A percentile compares a stretch with the other conserved stretches of the same genome.
phyloP scores from a whole-genome alignment of 2,888 invertebrate species.

The Diadromus collaris region DNA sequence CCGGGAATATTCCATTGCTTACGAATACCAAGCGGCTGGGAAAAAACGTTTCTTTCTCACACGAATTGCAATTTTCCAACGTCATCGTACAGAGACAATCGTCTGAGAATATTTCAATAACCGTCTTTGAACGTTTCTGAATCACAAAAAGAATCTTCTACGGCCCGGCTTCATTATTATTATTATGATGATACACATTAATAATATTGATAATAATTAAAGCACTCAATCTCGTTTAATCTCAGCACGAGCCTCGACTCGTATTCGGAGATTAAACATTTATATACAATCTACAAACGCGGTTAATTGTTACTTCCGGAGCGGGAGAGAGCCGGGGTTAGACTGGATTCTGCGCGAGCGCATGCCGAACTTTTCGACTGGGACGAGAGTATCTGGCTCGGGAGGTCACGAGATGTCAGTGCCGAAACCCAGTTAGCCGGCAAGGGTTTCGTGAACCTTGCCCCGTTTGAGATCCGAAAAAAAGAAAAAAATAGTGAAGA shows the following conservation, averaged over 20 bases:
- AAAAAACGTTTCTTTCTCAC: neutral
- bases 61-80: neutral
- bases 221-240: neutral
- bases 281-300: neutral
- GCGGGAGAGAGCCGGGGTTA: neutral
- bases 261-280: neutral
- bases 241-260: neutral
- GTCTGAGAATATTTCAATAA: neutral
- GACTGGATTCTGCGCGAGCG: slow-evolving; percentile 21
- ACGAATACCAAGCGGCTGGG: neutral
- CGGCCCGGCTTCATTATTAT: too few species aligned
- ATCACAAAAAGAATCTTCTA: too few species aligned
- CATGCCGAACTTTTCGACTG: neutral
- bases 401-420: slow-evolving; percentile 2
- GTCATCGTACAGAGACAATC: neutral
- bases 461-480: neutral
- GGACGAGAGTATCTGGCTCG: slow-evolving; percentile 4
- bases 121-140: neutral
- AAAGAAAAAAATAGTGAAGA: neutral
- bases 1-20: neutral
- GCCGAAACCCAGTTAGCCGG: neutral
- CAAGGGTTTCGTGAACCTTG: neutral
- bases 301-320: slow-evolving; percentile 12
- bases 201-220: neutral
- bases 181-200: too few species aligned